Conservation (phyloP, 2,888 invertebrate genomes). For the Nomada goodeniana region DNA sequence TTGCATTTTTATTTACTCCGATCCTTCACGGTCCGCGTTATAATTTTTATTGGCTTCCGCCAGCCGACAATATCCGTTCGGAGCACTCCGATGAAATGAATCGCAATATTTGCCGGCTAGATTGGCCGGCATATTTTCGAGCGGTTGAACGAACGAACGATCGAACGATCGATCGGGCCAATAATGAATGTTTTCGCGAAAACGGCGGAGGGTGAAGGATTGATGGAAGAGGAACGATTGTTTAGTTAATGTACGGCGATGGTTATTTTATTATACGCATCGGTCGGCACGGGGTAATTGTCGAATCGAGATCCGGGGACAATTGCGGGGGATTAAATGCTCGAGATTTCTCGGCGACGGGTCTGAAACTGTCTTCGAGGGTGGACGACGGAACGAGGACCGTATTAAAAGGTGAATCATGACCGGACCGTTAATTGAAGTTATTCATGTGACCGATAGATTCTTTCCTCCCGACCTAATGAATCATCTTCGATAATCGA, state of each 20-base stretch:
- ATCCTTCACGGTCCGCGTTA: conserved; percentile 44
- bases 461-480: background rate
- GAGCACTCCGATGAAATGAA: conserved; percentile 30
- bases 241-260: background rate
- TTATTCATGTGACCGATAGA: conserved; percentile 18
- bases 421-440: conserved; percentile 12
- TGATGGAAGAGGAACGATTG: background rate
- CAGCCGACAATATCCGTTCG: conserved; percentile 40
- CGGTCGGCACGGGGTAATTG: too few relatives aligned
- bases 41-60: conserved; percentile 44
- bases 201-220: background rate
- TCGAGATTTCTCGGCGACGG: background rate
- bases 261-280: background rate
- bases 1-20: conserved; percentile 40
- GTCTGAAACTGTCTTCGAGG: background rate
- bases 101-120: conserved; percentile 47
- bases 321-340: too few relatives aligned
- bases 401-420: conserved; percentile 1
- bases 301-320: too few relatives aligned
- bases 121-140: conserved; percentile 41
- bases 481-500: conserved; percentile 21
- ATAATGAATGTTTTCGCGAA: conserved; percentile 38
- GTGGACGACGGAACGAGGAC: background rate
- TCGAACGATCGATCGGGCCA: background rate
- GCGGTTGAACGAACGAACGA: conserved; percentile 5